phyloP scores from a whole-genome alignment of 2,797 vertebrate genomes.

The Carcharodon carcharias region DNA sequence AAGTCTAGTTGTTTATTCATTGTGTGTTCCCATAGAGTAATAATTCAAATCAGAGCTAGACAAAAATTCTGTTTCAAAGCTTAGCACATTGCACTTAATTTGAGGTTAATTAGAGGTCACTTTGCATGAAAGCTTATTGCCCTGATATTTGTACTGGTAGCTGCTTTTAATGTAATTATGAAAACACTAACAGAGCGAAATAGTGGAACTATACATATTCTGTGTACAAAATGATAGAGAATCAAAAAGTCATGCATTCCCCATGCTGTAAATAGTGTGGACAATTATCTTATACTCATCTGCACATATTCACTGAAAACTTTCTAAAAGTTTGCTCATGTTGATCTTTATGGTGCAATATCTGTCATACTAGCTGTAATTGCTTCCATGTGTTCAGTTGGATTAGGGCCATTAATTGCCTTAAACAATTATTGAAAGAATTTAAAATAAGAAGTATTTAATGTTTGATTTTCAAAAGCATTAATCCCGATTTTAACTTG shows the following conservation, averaged over 20 bases:
- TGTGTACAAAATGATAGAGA: background rate
- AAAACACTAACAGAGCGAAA: background rate
- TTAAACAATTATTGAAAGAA: background rate
- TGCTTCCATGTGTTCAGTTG: background rate
- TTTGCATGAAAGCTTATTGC: background rate
- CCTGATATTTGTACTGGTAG: background rate
- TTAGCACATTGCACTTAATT: background rate
- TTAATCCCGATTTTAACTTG: background rate
- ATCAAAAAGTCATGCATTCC: background rate
- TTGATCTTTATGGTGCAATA: background rate
- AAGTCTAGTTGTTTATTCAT: background rate
- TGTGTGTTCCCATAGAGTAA: background rate
- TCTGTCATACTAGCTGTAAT: background rate
- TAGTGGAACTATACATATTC: background rate
- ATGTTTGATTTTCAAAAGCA: background rate
- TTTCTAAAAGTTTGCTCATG: background rate
- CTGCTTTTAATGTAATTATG: background rate
- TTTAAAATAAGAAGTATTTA: background rate
- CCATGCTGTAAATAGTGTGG: background rate
- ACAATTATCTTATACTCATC: background rate
- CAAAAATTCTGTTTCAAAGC: background rate
- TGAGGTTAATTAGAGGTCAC: conserved; percentile 9
- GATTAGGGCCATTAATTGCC: background rate
- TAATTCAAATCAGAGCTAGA: background rate
- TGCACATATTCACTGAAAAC: background rate